Base-by-base conservation (phyloP, 1,140 invertebrate species). In the Heliconius eleuchia region DNA sequence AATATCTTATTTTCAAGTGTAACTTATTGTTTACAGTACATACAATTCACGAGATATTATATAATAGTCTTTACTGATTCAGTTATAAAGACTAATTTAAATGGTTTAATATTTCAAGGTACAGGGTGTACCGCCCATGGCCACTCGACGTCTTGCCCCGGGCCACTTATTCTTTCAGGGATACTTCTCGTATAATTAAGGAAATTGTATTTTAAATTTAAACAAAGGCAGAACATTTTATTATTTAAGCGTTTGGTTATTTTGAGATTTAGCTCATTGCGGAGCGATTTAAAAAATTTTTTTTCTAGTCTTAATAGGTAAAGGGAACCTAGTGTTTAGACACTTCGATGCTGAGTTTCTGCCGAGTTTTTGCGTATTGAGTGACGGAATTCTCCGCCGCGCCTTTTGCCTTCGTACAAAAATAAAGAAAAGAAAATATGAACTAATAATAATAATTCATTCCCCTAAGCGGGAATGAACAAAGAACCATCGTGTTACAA, bases 151-250 rank as follows among this genome's bases (percentile, higher is more conserved):
- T 81, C 39, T 77, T 78, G 52, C 73, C 46, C 42, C 52, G 27
- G 70, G 79, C 66, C 78, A 80, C 78, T 80, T 34, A 87, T 85
- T 88, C 81, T 87, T 87, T 84, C 55, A 73, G 80, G 77, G 81
- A 86, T 85, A 86, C 82, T 86, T 85, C 77, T 77, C 80, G 79
- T 85, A 73, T 85, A 86, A 89, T 89, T 87, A 86, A 85, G 83
- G 66, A 85, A 23, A 87, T 86, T 86, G 84, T 87, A 83, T 85
- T 88, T 37, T 86, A 76, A 86, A 86, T 85, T 84, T 85, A 79
- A 87, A 82, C 79, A 82, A 74, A 82, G 82, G 80, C 78, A 83
- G 71, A 74, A 74, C 80, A 84, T 85, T 77, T 84, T 77, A 76
- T 83, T 86, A 84, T 84, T 83, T 66, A 76, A 74, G 71, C 73